These are phyloP conservation scores for Odontocerum albicorne DNA, from an alignment of 2,888 invertebrate species.

Conservation along the genomic window DNA sequence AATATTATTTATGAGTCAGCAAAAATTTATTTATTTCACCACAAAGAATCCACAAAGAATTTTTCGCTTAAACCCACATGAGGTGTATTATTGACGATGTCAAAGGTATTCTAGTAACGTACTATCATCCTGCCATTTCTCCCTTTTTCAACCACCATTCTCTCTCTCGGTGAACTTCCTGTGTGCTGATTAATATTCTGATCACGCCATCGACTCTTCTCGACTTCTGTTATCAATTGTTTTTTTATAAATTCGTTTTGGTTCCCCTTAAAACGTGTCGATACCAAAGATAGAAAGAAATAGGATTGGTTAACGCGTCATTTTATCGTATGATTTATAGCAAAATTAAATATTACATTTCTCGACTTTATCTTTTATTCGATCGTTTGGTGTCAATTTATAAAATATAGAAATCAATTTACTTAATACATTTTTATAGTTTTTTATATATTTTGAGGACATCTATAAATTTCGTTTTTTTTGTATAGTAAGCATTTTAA, in stretches of 20 bases:
- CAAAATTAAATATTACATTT: too few species aligned
- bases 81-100: conserved; percentile 30
- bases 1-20: neutral
- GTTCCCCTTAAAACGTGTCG: conserved; percentile 20
- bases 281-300: conserved; percentile 9
- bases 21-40: neutral
- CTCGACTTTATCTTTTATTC: too few species aligned
- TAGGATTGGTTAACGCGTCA: too few species aligned
- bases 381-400: too few species aligned
- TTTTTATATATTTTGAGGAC: too few species aligned
- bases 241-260: conserved; percentile 32
- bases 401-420: too few species aligned
- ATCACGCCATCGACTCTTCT: conserved; percentile 30
- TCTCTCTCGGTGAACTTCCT: conserved; percentile 16
- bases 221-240: conserved; percentile 35
- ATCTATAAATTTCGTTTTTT: too few species aligned
- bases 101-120: conserved; percentile 32
- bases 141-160: conserved; percentile 3
- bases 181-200: conserved; percentile 33
- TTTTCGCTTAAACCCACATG: conserved; percentile 6
- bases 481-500: too few species aligned
- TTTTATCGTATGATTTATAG: too few species aligned
- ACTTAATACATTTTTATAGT: too few species aligned
- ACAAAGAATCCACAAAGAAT: neutral
- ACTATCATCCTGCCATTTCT: conserved; percentile 5